These are phyloP conservation scores for Cataglyphis livida DNA, from an alignment of 2,888 invertebrate species.

Conservation along the genomic window DNA sequence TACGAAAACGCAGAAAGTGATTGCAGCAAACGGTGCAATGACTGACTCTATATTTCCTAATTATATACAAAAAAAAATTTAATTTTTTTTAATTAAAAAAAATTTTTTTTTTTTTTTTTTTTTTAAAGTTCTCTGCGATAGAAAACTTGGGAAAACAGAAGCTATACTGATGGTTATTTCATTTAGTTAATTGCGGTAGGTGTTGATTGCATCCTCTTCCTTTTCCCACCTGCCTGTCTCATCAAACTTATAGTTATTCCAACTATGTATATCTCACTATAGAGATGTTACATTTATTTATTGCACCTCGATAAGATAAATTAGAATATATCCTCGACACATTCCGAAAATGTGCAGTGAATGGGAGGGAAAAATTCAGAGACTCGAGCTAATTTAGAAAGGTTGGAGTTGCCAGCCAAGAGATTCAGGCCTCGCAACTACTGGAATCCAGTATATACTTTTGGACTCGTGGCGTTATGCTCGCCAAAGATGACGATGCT, in stretches of 20 bases:
- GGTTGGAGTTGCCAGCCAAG: conserved; percentile 51
- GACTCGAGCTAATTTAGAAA: not conserved
- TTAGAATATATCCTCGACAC: conserved; percentile 75
- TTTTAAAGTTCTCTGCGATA: conserved; percentile 72
- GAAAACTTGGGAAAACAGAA: conserved; percentile 58
- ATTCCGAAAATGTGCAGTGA: conserved; percentile 78
- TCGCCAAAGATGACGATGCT: conserved; percentile 59
- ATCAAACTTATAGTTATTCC: conserved; percentile 65
- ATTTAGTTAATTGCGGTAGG: conserved; percentile 63
- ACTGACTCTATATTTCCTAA: conserved; percentile 73
- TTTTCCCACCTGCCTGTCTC: conserved; percentile 56
- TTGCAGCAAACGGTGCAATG: conserved; percentile 73
- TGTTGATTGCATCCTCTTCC: conserved; percentile 61
- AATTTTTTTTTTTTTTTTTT: conserved; percentile 72
- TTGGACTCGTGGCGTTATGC: conserved; percentile 58
- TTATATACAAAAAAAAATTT: conserved; percentile 65
- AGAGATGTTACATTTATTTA: conserved; percentile 76
- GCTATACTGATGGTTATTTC: conserved; percentile 65
- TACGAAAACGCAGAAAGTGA: conserved; percentile 65
- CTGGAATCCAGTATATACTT: conserved; percentile 60
- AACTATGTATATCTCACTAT: conserved; percentile 72
- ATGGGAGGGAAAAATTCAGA: conserved; percentile 68
- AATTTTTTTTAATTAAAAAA: conserved; percentile 62
- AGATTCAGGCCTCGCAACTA: conserved; percentile 73
- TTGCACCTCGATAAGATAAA: conserved; percentile 74